phyloP scores from a whole-genome alignment of 2,888 invertebrate species.

The Brachypterus glaber region DNA sequence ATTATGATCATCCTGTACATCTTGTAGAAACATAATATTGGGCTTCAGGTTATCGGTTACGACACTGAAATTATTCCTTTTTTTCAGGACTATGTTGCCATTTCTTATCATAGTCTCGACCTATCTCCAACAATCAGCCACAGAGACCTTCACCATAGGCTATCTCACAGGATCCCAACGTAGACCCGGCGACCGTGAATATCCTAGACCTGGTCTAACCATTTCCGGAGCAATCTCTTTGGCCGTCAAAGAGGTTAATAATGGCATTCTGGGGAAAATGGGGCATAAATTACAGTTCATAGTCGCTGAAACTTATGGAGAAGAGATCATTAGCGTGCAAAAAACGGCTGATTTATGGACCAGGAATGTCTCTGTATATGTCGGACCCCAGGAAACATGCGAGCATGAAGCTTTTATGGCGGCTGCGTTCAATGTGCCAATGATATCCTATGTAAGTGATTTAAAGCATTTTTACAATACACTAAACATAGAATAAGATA shows the following conservation, averaged over 20 bases:
- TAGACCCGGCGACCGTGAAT: constrained; percentile 63
- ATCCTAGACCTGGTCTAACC: constrained; percentile 63
- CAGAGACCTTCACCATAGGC: constrained; percentile 65
- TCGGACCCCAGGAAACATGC: constrained; percentile 86
- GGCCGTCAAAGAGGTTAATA: constrained; percentile 75
- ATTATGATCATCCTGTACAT: too few relatives aligned
- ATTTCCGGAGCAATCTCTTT: constrained; percentile 79
- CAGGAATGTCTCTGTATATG: constrained; percentile 74
- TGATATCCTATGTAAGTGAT: constrained; percentile 96
- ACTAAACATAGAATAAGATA: too few relatives aligned
- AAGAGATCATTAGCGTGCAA: constrained; percentile 76
- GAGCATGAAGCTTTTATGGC: constrained; percentile 90
- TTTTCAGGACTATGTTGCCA: too few relatives aligned
- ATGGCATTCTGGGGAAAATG: constrained; percentile 40
- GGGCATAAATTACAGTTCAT: constrained; percentile 70
- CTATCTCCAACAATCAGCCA: too few relatives aligned
- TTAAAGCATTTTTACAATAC: too few relatives aligned
- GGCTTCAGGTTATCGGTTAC: too few relatives aligned
- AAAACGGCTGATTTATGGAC: constrained; percentile 80
- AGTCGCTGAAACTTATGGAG: constrained; percentile 85
- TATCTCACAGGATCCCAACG: constrained; percentile 80
- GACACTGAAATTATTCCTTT: too few relatives aligned
- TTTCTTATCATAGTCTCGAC: too few relatives aligned
- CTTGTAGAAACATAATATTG: too few relatives aligned
- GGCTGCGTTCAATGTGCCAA: constrained; percentile 85